Base-by-base conservation (phyloP, 2,113 vertebrate genomes). In the Sceloporus undulatus region DNA sequence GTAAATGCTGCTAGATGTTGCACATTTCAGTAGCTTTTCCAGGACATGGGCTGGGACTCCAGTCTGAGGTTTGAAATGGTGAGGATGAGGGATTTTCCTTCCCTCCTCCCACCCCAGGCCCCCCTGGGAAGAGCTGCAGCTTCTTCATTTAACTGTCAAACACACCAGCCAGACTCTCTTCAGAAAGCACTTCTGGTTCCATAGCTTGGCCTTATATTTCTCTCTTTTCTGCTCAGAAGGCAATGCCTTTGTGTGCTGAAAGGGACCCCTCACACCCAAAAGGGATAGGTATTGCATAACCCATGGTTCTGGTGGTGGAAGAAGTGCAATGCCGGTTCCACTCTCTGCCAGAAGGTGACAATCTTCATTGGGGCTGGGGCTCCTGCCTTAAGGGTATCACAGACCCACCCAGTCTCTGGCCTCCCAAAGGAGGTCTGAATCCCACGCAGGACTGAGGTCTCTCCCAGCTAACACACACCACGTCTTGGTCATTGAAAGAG, bases 221-320 rank as follows among this genome's bases (percentile, higher is more conserved):
- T 42, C 3, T 79, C 85, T 62, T 79, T 70, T 71, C 87, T 10
- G 1, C 81, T 75, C 90, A 68, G 34, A 59, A 85, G 86, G 85
- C 79, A 84, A 88, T 62, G 0, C 82, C 90, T 91, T 91, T 86
- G n/a, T 93, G 83, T 91, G 90, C 91, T 94, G 92, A 79, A 89
- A 87, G 59, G 85, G 86, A 6, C 0, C 79, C 81, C 62, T 27
- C 82, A 9, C 88, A 54, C 88, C 66, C 14, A 0, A 1, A 52
- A 25, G 87, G 85, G 70, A 88, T 3, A 79, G 29, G 34, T 62
- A 87, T 62, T 0, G 2, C 1, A 23, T 85, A 7, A 27, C 34
- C 48, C 14, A n/a, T 16, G 56, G 79, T 81, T 9, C 23, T 79
- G 19, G 85, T 0, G 27, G 42, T 11, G 27, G 54, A 16, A 42